A percentile compares a stretch with the other conserved stretches of the same genome.
phyloP scores from a whole-genome alignment of 2,113 vertebrate species.

The Scolopax mira region DNA sequence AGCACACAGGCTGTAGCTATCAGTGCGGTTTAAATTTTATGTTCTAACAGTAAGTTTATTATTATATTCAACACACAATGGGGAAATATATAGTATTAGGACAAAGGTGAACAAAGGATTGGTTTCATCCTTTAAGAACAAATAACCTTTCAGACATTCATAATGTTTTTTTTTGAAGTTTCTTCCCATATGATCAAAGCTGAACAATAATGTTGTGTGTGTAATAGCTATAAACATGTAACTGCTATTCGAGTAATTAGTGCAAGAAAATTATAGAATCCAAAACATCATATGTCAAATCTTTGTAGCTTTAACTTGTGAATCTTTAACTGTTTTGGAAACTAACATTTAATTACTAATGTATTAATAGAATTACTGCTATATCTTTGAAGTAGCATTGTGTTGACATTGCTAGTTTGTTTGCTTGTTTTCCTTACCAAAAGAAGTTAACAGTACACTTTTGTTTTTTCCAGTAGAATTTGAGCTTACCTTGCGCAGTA shows the following conservation, averaged over 20 bases:
- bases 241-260: not conserved
- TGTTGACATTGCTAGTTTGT: not conserved
- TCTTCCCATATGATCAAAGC: not conserved
- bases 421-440: not conserved
- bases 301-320: not conserved
- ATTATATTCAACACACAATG: not conserved
- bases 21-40: not conserved
- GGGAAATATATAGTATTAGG: not conserved
- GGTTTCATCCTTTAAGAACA: not conserved
- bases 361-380: not conserved
- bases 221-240: not conserved
- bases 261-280: not conserved
- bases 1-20: not conserved
- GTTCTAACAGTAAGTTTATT: not conserved
- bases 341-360: not conserved
- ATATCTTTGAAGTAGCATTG: not conserved
- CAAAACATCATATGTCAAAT: not conserved
- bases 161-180: not conserved
- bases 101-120: not conserved
- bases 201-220: not conserved
- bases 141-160: not conserved
- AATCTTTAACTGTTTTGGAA: not conserved
- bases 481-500: not conserved
- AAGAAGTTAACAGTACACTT: not conserved
- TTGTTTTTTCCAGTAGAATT: not conserved